A percentile compares a stretch with the other conserved stretches of the same genome.
Conservation (phyloP, 2,113 vertebrate species). For the Upupa epops region DNA sequence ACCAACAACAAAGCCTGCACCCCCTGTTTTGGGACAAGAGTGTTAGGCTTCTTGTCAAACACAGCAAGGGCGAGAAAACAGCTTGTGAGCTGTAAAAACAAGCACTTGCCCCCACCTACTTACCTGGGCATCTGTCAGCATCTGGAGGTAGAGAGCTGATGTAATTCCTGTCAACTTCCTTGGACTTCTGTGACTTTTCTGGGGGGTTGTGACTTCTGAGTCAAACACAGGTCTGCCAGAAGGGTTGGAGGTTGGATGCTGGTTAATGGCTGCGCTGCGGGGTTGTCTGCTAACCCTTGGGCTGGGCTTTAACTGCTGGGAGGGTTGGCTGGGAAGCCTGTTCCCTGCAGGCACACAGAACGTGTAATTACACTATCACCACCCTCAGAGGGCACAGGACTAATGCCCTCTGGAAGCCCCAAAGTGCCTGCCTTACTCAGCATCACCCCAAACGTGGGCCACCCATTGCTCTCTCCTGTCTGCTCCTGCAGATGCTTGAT, state of each 20-base stretch:
- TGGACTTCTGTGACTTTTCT: not conserved
- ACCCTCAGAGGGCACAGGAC: too few relatives aligned
- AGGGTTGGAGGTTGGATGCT: not conserved
- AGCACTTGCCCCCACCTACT: not conserved
- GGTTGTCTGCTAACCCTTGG: not conserved
- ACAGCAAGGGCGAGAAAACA: not conserved
- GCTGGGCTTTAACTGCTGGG: not conserved
- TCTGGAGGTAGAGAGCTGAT: not conserved
- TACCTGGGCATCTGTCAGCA: not conserved
- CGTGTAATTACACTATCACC: not conserved
- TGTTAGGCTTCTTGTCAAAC: not conserved
- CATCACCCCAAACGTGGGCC: not conserved
- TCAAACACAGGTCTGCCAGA: not conserved
- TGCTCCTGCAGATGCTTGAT: not conserved
- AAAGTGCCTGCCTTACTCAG: not conserved
- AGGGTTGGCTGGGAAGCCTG: not conserved
- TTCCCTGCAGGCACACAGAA: not conserved
- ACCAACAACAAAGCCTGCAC: not conserved
- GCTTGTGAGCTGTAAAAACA: not conserved
- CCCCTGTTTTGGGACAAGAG: not conserved
- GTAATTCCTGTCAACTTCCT: not conserved
- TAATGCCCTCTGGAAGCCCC: not conserved
- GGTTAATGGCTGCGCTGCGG: not conserved
- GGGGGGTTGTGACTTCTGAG: not conserved
- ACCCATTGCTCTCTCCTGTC: not conserved